These are phyloP conservation scores for Cettia cetti DNA, from an alignment of 2,113 vertebrate genomes.

Conservation along the genomic window DNA sequence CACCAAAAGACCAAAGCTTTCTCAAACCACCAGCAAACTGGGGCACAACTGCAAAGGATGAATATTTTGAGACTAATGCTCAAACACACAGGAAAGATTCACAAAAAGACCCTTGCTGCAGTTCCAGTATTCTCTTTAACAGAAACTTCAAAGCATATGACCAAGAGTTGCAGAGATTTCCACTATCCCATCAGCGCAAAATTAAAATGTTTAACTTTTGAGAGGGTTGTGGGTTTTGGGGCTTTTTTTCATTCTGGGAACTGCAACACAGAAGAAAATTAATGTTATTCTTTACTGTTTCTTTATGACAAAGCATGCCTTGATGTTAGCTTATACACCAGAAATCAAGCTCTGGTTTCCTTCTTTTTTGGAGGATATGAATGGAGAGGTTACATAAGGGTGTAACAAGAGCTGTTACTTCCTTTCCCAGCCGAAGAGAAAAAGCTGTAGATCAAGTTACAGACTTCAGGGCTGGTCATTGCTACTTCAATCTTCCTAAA, in stretches of 20 bases:
- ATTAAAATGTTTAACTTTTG: not conserved
- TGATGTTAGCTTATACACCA: constrained; percentile 1
- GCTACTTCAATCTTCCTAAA: not conserved
- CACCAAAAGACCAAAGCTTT: not conserved
- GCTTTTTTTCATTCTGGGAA: not conserved
- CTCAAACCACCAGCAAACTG: not conserved
- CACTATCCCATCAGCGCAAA: not conserved
- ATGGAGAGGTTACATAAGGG: constrained; percentile 53
- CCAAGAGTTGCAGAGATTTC: not conserved
- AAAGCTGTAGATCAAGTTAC: constrained; percentile 57
- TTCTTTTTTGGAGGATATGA: constrained; percentile 34
- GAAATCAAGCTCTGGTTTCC: constrained; percentile 29
- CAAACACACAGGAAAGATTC: not conserved
- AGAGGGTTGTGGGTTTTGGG: not conserved
- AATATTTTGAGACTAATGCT: not conserved
- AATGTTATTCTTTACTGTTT: not conserved
- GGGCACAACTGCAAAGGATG: not conserved
- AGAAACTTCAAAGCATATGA: not conserved
- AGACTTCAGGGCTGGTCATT: not conserved
- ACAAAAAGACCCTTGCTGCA: not conserved
- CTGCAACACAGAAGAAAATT: not conserved
- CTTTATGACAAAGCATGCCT: not conserved
- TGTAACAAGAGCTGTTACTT: constrained; percentile 64
- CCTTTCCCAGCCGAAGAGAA: constrained; percentile 35
- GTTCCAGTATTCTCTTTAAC: not conserved